Evolutionary conservation across 2,797 vertebrate species (phyloP).

Genomic region (Manis pentadactyla): DNA sequence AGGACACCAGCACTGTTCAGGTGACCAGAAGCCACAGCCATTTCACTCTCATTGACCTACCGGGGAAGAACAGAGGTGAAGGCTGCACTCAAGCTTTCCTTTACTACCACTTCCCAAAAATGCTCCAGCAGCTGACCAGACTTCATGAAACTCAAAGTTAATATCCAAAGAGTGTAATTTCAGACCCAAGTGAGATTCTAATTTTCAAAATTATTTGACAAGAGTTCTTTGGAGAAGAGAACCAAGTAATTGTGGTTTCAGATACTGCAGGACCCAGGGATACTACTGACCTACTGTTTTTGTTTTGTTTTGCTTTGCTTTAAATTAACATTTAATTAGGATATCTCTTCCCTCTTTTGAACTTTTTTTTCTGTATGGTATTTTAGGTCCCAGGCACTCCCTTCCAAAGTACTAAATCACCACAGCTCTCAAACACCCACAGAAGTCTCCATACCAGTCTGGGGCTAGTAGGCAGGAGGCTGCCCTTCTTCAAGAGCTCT

Average conservation of each 20-base stretch:
- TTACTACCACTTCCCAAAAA: conserved; percentile 73
- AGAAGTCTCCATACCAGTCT: conserved; percentile 95
- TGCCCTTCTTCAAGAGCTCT: conserved; percentile 98
- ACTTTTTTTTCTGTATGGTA: conserved; percentile 62
- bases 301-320: not conserved
- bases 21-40: conserved; percentile 89
- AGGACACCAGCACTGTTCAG: conserved; percentile 89
- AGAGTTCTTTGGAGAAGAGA: conserved; percentile 75
- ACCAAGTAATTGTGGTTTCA: conserved; percentile 68
- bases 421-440: conserved; percentile 84
- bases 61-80: conserved; percentile 86
- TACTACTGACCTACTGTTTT: conserved; percentile 50
- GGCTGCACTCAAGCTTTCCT: conserved; percentile 74
- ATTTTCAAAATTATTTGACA: conserved; percentile 64
- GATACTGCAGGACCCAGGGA: conserved; percentile 66
- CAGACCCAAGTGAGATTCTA: conserved; percentile 67
- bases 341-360: conserved; percentile 63
- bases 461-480: conserved; percentile 95
- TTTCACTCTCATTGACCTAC: conserved; percentile 94
- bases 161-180: conserved; percentile 66
- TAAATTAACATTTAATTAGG: conserved; percentile 70
- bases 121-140: conserved; percentile 51
- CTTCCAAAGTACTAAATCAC: conserved; percentile 81
- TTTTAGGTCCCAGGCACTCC: conserved; percentile 81
- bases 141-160: conserved; percentile 69